Evolutionary conservation across 2,888 invertebrate genomes (phyloP).

Genomic region (Hoplodrina ambigua): DNA sequence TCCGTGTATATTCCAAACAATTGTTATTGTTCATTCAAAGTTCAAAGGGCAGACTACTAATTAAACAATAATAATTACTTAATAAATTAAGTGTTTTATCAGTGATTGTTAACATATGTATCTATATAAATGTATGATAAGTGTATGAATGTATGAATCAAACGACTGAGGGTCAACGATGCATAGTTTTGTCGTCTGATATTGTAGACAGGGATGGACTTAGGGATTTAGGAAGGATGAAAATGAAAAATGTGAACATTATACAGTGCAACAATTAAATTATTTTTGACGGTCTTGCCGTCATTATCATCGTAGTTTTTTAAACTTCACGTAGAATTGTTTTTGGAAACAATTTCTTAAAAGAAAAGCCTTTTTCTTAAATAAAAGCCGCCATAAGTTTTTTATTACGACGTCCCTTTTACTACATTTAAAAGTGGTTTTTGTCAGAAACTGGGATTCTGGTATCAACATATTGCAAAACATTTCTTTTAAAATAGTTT

Average conservation of each 20-base stretch:
- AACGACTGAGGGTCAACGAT: slow-evolving; percentile 40
- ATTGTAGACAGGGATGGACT: slow-evolving; percentile 34
- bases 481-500: no score
- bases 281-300: no score
- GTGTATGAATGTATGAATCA: slow-evolving; percentile 39
- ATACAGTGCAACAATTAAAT: no score
- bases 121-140: slow-evolving; percentile 22
- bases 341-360: no score
- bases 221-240: background rate
- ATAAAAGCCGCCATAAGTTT: no score
- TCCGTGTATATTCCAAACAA: slow-evolving; percentile 10
- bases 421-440: no score
- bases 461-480: no score
- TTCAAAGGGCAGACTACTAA: slow-evolving; percentile 32
- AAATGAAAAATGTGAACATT: background rate
- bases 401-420: no score
- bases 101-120: slow-evolving; percentile 12
- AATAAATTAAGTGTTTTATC: slow-evolving; percentile 11
- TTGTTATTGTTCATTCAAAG: slow-evolving; percentile 9
- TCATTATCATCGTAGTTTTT: no score
- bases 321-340: no score
- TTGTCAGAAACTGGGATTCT: no score
- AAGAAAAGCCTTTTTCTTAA: no score
- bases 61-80: slow-evolving; percentile 20
- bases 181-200: slow-evolving; percentile 38